phyloP scores from a whole-genome alignment of 2,888 invertebrate species.

The Drosophila birchii region DNA sequence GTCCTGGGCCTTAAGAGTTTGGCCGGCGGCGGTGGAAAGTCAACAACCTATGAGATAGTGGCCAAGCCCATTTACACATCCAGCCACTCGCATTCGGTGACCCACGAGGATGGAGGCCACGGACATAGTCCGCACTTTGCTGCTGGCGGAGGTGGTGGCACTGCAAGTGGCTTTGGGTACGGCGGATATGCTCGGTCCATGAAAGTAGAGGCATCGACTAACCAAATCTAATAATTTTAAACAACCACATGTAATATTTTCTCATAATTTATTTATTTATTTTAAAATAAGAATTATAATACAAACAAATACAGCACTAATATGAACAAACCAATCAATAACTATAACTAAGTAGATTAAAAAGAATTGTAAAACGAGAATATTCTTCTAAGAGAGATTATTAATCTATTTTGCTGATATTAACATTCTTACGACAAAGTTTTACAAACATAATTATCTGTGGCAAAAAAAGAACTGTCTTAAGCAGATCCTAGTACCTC shows the following conservation, averaged over 20 bases:
- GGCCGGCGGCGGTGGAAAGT: slow-evolving; percentile 88
- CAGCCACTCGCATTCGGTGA: slow-evolving; percentile 87
- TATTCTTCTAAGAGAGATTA: too few species aligned
- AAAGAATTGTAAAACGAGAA: too few species aligned
- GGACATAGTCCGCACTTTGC: slow-evolving; percentile 76
- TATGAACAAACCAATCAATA: not conserved
- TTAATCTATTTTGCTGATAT: too few species aligned
- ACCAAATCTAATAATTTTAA: slow-evolving; percentile 48
- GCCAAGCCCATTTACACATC: slow-evolving; percentile 92
- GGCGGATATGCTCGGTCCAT: slow-evolving; percentile 85
- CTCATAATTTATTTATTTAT: slow-evolving; percentile 48
- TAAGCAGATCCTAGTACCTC: too few species aligned
- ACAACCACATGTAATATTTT: slow-evolving; percentile 12
- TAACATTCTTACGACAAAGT: too few species aligned
- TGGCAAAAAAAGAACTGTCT: too few species aligned
- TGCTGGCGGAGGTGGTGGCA: slow-evolving; percentile 77
- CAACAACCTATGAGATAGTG: slow-evolving; percentile 93
- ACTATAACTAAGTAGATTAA: too few species aligned
- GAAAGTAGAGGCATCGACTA: slow-evolving; percentile 61
- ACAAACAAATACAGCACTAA: not conserved
- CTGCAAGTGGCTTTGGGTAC: slow-evolving; percentile 87
- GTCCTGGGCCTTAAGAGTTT: slow-evolving; percentile 91
- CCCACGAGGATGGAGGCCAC: slow-evolving; percentile 86
- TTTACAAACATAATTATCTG: too few species aligned
- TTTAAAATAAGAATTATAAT: slow-evolving; percentile 25